A percentile compares a stretch with the other conserved stretches of the same genome.
Conservation (phyloP, 1,140 invertebrate species). For the Drosophila lini region DNA sequence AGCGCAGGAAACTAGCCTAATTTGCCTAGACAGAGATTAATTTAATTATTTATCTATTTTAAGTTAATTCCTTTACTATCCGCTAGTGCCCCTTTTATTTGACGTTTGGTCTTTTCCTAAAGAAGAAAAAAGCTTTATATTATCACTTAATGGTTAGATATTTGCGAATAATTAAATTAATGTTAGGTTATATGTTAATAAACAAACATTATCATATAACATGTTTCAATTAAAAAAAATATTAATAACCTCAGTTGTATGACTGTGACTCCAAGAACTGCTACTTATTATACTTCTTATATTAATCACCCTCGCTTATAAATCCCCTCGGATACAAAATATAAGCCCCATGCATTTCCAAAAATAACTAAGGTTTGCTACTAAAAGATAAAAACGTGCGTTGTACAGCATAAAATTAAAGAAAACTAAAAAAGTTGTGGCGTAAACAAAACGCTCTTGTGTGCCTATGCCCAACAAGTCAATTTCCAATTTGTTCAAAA, state of each 20-base stretch:
- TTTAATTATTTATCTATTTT: conserved; percentile 12
- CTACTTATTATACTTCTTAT: neutral
- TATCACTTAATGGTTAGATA: neutral
- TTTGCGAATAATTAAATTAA: neutral
- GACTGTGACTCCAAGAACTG: neutral
- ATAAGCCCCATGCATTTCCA: too few relatives aligned
- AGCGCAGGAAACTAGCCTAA: conserved; percentile 27
- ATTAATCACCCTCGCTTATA: neutral
- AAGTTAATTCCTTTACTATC: neutral
- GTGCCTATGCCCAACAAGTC: neutral
- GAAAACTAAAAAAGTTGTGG: neutral
- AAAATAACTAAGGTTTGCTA: neutral
- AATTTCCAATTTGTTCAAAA: conserved; percentile 31
- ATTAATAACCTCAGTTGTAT: neutral
- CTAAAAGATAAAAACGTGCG: neutral
- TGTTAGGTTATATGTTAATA: neutral
- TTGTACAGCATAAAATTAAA: neutral
- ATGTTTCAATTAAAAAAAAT: neutral
- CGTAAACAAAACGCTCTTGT: neutral
- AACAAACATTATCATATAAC: neutral
- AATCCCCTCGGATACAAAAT: neutral
- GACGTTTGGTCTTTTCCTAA: too few relatives aligned
- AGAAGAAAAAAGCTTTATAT: neutral
- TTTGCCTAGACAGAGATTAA: conserved; percentile 10
- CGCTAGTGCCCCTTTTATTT: neutral